Conservation (phyloP, 2,797 vertebrate genomes). For the Oreochromis mossambicus region DNA sequence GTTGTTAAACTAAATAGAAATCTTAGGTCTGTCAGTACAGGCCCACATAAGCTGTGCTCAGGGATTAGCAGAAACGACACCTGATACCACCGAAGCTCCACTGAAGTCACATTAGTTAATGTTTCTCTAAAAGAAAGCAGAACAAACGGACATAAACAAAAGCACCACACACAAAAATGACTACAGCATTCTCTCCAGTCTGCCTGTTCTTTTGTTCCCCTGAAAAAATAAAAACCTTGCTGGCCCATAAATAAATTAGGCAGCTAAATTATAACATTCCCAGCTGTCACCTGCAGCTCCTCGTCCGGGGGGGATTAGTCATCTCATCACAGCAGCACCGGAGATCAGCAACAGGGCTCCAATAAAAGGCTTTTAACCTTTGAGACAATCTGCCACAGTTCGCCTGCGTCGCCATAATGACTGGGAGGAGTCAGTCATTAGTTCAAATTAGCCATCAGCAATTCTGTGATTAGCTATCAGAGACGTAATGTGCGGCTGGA, state of each 20-base stretch:
- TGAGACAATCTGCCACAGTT: conserved; percentile 40
- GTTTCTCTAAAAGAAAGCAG: not conserved
- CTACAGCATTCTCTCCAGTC: not conserved
- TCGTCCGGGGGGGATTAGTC: not conserved
- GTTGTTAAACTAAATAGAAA: not conserved
- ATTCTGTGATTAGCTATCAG: not conserved
- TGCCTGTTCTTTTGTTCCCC: not conserved
- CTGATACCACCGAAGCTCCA: not conserved
- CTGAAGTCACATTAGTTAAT: not conserved
- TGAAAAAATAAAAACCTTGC: not conserved
- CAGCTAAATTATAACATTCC: conserved; percentile 23
- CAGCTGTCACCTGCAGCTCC: conserved; percentile 5
- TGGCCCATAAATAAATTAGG: conserved; percentile 10
- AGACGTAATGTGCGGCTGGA: not conserved
- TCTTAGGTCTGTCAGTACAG: not conserved
- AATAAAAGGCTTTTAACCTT: conserved; percentile 59
- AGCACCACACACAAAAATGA: not conserved
- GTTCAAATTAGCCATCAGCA: not conserved
- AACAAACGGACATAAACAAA: not conserved
- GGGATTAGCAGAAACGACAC: too few relatives aligned
- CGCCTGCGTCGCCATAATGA: not conserved
- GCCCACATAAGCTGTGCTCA: not conserved
- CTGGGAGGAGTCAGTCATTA: conserved; percentile 24
- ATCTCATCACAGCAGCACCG: not conserved
- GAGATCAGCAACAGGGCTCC: conserved; percentile 1